Base-by-base conservation (phyloP, 2,888 invertebrate species). In the Lathronympha strigana region DNA sequence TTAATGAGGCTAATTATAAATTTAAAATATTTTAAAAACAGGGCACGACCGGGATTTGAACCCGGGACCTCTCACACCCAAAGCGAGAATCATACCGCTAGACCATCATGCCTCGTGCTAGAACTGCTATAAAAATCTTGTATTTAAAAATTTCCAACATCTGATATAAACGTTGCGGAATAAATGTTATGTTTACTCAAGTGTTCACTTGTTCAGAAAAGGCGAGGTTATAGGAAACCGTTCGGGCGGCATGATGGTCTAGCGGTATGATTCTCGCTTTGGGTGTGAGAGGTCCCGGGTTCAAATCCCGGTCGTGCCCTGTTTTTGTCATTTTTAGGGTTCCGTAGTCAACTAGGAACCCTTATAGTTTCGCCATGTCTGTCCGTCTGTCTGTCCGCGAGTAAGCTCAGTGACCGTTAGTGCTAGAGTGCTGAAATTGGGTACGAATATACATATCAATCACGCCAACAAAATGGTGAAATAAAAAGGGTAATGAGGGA, bases 231-330 rank as follows among this genome's bases (percentile, higher is more conserved):
- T n/a, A n/a, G n/a, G n/a, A n/a, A n/a, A n/a, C n/a, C n/a, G n/a
- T n/a, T n/a, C n/a, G n/a, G n/a, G n/a, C n/a, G 84, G 85, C 85
- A 84, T 84, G 83, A 84, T 86, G 84, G 86, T 86, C 84, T 86
- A 85, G 84, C 79, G 85, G 86, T 82, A 86, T 86, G 84, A 86
- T 85, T 84, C 80, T 84, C 82, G 83, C 84, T 86, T 85, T 79
- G 86, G 87, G 86, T 88, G 74, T 72, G 75, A 76, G 73, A 73
- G 75, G 76, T 75, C 73, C 73, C 74, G 73, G 75, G 74, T 76
- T 76, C 75, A 76, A 76, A 74, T 75, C 73, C 75, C 75, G 73
- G 73, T 71, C 73, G 74, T 69, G 74, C 72, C 72, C 75, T 63
- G 36, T 67, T 66, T 61, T 69, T 40, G 19, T 28, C n/a, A n/a